Evolutionary conservation across 2,888 invertebrate species (phyloP), one percentile per base, ranked within the genome.

Genomic region (Priapulus caudatus): DNA sequence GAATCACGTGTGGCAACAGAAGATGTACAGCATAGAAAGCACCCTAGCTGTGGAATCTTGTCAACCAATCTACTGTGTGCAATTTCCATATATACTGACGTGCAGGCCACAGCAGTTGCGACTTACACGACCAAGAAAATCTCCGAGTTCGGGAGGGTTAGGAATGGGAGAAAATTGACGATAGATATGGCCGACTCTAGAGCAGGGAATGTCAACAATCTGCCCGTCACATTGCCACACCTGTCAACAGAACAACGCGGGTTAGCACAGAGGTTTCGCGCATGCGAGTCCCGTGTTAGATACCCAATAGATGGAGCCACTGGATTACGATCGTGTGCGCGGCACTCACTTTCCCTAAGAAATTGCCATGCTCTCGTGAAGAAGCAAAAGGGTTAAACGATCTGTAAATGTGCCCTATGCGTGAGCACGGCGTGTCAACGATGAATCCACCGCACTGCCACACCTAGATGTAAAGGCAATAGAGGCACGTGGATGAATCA

Each of bases 401-500:
- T 83, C 84, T 61, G 60, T 73, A 73, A 47, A 73, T 67, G 56
- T 93, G 92, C 0, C 90, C 92, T 15, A 93, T 86, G 59, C 92
- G 79, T 0, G 91, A 89, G 65, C 92, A 93, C 1, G 92, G 89
- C 15, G 87, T 85, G 74, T 93, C 92, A 55, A 84, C 75, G 84
- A 93, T 83, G 60, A 80, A 78, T 0, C 92, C 92, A 16, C 89
- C 89, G 69, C 92, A 93, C 73, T 91, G 91, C 92, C 93, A 93
- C 51, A 92, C 82, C 79, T 75, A 57, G 4, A 57, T 61, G 20
- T 45, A 48, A 45, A 54, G 24, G n/a, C n/a, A n/a, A n/a, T n/a
- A n/a, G n/a, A n/a, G n/a, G n/a, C n/a, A n/a, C n/a, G n/a, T n/a
- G n/a, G n/a, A n/a, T n/a, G n/a, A n/a, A n/a, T n/a, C n/a, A n/a